Conservation (phyloP, 2,113 vertebrate species). For the Collichthys lucidus region DNA sequence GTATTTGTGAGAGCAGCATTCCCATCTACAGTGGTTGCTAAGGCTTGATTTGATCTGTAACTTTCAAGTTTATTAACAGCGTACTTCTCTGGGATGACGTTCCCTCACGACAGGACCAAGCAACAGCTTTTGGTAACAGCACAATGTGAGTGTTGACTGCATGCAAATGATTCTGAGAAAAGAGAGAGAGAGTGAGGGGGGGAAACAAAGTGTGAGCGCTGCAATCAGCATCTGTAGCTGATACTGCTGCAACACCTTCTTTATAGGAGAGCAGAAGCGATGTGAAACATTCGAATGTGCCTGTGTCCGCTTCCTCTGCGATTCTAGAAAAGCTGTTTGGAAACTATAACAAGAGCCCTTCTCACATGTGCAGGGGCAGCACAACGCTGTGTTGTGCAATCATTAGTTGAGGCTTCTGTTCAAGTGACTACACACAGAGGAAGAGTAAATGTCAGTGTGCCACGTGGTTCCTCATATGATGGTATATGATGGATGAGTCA, state of each 20-base stretch:
- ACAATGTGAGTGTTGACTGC: conserved; percentile 59
- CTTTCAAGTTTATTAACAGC: conserved; percentile 56
- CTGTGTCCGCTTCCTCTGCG: conserved; percentile 38
- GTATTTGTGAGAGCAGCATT: conserved; percentile 17
- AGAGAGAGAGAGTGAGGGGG: no score
- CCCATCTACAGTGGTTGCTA: conserved; percentile 27
- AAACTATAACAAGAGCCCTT: conserved; percentile 37
- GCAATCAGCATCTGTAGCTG: conserved; percentile 40
- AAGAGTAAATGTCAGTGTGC: neutral
- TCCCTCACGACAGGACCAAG: conserved; percentile 51
- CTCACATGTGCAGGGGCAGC: neutral
- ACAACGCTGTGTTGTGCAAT: conserved; percentile 34
- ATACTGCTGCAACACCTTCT: conserved; percentile 44
- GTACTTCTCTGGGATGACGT: conserved; percentile 27
- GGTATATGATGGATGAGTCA: neutral
- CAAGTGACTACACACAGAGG: conserved; percentile 5
- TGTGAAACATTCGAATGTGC: conserved; percentile 43
- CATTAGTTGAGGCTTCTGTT: conserved; percentile 16
- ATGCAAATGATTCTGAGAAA: conserved; percentile 55
- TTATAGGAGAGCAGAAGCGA: conserved; percentile 24
- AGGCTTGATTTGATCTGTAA: conserved; percentile 41
- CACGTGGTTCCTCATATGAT: neutral
- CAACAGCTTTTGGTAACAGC: conserved; percentile 62
- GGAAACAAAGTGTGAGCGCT: conserved; percentile 48
- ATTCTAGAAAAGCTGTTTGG: conserved; percentile 30